Conservation (phyloP, 2,113 vertebrate genomes). For the Passer domesticus region DNA sequence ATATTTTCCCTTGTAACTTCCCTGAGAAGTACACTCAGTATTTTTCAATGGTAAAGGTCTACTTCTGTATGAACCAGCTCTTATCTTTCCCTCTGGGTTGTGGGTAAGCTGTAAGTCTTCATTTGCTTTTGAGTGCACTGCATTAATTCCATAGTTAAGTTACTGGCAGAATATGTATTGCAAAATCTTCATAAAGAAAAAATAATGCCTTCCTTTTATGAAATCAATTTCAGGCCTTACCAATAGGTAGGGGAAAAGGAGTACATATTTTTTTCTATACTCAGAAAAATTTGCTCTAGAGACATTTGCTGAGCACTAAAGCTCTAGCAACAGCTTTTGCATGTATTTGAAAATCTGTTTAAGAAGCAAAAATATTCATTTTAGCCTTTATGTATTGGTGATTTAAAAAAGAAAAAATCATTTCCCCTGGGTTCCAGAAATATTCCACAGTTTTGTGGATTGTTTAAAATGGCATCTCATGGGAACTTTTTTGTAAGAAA, state of each 20-base stretch:
- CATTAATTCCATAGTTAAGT: neutral
- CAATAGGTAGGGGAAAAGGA: neutral
- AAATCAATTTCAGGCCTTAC: neutral
- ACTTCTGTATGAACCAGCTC: neutral
- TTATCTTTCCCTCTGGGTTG: neutral
- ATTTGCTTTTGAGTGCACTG: neutral
- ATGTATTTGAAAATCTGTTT: neutral
- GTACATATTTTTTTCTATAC: neutral
- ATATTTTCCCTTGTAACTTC: neutral
- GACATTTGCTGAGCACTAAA: neutral
- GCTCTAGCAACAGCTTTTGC: neutral
- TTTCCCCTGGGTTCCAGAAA: neutral
- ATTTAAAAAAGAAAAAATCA: neutral
- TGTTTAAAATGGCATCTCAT: neutral
- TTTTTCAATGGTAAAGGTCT: neutral
- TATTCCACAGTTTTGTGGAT: neutral
- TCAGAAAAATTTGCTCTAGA: neutral
- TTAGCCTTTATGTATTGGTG: neutral
- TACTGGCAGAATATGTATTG: neutral
- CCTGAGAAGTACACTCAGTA: neutral
- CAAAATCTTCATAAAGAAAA: neutral
- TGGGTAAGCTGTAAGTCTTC: neutral
- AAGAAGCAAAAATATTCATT: neutral
- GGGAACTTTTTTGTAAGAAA: neutral
- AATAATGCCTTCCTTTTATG: neutral